Evolutionary conservation across 2,888 invertebrate genomes (phyloP).

Genomic region (Macrosoma leucophasiata): DNA sequence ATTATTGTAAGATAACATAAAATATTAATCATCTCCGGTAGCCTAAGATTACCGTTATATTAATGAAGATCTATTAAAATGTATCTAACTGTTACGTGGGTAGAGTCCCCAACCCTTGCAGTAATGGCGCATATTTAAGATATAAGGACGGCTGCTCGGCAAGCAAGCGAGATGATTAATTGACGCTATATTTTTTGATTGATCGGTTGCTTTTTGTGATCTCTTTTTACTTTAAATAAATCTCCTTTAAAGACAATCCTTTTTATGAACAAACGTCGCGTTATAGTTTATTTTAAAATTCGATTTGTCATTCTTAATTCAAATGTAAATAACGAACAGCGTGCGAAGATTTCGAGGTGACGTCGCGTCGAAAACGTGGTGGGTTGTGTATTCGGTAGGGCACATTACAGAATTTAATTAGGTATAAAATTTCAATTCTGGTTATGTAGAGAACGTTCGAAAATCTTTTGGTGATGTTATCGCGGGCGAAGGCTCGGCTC

Average conservation of each 20-base stretch:
- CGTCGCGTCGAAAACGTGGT: conserved; percentile 1
- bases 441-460: conserved; percentile 35
- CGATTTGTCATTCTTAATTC: conserved; percentile 54
- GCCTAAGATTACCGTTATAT: no score
- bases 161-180: conserved; percentile 62
- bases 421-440: conserved; percentile 50
- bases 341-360: conserved; percentile 40
- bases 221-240: conserved; percentile 31
- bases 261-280: conserved; percentile 41
- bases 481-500: conserved; percentile 44
- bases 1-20: no score
- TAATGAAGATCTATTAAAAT: no score
- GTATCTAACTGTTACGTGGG: no score
- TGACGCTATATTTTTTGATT: conserved; percentile 49
- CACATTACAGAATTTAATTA: conserved; percentile 47
- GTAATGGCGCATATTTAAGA: conserved; percentile 39
- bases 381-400: conserved; percentile 11
- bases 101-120: conserved; percentile 43
- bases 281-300: conserved; percentile 53
- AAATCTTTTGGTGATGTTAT: conserved; percentile 50
- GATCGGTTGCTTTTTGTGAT: conserved; percentile 42
- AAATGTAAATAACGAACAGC: conserved; percentile 47
- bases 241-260: conserved; percentile 34
- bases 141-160: conserved; percentile 31
- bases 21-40: no score